Evolutionary conservation across 1,140 invertebrate species (phyloP), one percentile per base, ranked within the genome.

Genomic region (Ceratoteleas bidentatus): DNA sequence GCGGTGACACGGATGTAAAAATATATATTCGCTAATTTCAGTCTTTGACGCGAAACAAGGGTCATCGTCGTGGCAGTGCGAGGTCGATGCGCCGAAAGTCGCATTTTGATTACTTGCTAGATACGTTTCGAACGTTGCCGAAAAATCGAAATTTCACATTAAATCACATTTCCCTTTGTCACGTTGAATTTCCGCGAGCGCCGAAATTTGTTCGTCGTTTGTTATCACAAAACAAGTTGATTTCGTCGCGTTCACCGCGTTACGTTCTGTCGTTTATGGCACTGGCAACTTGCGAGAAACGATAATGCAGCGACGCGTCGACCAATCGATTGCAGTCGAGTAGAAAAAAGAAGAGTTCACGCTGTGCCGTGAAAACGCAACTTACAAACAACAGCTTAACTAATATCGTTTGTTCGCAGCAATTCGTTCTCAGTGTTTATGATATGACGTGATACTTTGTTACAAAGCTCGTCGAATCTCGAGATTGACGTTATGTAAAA

Each of bases 21-120:
- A 87, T 87, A 87, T 87, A 87, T 87, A 87, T 83, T 76, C 60
- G 66, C 83, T 85, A 84, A 87, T 85, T 86, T 90, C 88, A 91
- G 88, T 91, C 88, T 90, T 90, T 72, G 61, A 81, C 72, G 68
- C 84, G 81, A 88, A 88, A 89, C 40, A 77, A 87, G 70, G 75
- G 78, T 83, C 83, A 80, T 85, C 79, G 68, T 84, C 85, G 76
- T 80, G 80, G 84, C 69, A 61, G 80, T 77, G 54, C 79, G 73
- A 70, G 77, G 77, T 68, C 72, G 45, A 61, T 81, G 56, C 66
- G 54, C 40, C 34, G 16, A 40, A 52, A 47, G 40, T 70, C 49
- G 43, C 56, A 52, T 57, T 24, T 78, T 72, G 43, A 78, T 61
- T 77, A 13, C 16, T 58, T 52, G 60, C 72, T 60, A 49, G 65